phyloP scores from a whole-genome alignment of 2,113 vertebrate species.

The Oncorhynchus masou region DNA sequence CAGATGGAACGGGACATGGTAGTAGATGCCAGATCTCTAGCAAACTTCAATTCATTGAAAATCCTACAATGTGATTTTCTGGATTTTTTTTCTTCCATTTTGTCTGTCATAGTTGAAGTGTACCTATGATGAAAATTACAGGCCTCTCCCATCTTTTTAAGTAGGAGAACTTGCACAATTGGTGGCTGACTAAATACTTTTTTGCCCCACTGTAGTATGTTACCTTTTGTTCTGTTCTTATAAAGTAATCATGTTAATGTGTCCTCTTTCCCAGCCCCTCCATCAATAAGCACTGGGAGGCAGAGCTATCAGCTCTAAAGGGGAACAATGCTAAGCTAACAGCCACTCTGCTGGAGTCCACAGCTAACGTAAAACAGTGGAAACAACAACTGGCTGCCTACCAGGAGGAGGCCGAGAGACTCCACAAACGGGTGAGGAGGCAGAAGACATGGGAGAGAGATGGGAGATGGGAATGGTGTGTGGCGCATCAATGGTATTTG shows the following conservation, averaged over 20 bases:
- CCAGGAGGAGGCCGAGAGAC: conserved; percentile 96
- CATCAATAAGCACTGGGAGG: conserved; percentile 97
- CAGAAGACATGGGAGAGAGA: not conserved
- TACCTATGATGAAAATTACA: no score
- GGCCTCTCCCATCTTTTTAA: no score
- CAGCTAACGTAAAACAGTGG: conserved; percentile 99
- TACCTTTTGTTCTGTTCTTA: not conserved
- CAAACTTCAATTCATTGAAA: no score
- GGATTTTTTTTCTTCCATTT: no score
- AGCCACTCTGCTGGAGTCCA: conserved; percentile 94
- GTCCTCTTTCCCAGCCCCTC: conserved; percentile 59
- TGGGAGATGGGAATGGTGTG: not conserved
- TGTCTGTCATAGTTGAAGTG: no score
- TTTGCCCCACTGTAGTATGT: not conserved
- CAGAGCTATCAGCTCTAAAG: conserved; percentile 94
- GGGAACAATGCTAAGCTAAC: conserved; percentile 98
- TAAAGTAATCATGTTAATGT: not conserved
- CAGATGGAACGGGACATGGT: no score
- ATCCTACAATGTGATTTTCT: no score
- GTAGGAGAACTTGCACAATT: no score
- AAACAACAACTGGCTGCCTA: conserved; percentile 97
- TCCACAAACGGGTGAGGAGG: conserved; percentile 89
- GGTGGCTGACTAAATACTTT: no score
- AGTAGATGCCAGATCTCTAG: no score
- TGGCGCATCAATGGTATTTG: not conserved